Evolutionary conservation across 2,888 invertebrate species (phyloP), one percentile per base, ranked within the genome.

Genomic region (Vanessa cardui): DNA sequence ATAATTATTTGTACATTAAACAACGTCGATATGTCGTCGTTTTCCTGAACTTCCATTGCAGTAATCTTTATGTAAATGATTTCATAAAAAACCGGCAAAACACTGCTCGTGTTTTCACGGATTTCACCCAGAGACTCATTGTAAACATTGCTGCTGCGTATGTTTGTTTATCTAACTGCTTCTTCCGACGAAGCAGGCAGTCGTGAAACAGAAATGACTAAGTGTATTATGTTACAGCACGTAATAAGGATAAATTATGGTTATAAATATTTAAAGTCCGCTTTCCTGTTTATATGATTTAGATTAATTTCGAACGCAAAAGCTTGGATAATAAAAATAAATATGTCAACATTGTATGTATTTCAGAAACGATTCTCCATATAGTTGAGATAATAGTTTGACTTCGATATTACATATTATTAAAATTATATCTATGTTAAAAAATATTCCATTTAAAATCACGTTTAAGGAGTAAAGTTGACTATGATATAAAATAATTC

Each of bases 131-230:
- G 20, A 58, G 20, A 61, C 46, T 49, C 18, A 15, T 33, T 47
- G 49, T 58, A 56, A 66, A 62, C 58, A 49, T 18, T 15, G 31
- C 15, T 31, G 31, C 12, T 45, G 33, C 20, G 58, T 61, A 49
- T 31, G 54, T 58, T 62, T 66, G 61, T 66, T 66, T 66, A 66
- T 61, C 49, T 62, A 61, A 49, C 9, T 62, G 49, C 56, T 66
- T 56, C 49, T 61, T 31, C 60, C 59, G 60, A 31, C 63, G n/a
- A 7, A 47, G 31, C 47, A 58, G 58, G 12, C 58, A 44, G 18
- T 58, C 20, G 47, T 33, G 58, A 54, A 31, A 54, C 54, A 31
- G 44, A 45, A 45, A 21, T 45, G 18, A 18, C 58, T 39, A 64
- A 64, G 59, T 46, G 31, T 59, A 31, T 65, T 8, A 50, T 64